Evolutionary conservation across 2,888 invertebrate species (phyloP).

Genomic region (Phasia obesa): DNA sequence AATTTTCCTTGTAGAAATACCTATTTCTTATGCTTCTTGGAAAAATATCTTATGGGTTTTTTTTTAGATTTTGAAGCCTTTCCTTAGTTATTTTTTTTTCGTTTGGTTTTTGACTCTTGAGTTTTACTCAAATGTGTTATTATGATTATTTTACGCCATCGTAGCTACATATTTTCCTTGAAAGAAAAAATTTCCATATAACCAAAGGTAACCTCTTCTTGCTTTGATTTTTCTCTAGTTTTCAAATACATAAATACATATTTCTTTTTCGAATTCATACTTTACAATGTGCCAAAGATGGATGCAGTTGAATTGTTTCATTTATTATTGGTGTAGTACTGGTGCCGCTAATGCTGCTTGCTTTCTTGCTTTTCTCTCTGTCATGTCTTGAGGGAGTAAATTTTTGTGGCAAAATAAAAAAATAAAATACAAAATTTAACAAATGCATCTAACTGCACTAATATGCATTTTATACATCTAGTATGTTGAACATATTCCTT

Average conservation of each 20-base stretch:
- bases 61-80: conserved; percentile 20
- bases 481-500: conserved; percentile 44
- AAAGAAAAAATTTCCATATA: conserved; percentile 69
- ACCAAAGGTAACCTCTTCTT: conserved; percentile 64
- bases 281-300: conserved; percentile 54
- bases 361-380: conserved; percentile 27
- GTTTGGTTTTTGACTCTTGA: too few species aligned
- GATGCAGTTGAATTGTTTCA: conserved; percentile 61
- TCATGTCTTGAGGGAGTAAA: conserved; percentile 64
- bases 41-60: conserved; percentile 60
- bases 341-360: conserved; percentile 13
- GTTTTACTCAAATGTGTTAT: conserved; percentile 65
- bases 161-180: conserved; percentile 60
- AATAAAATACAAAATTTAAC: conserved; percentile 1
- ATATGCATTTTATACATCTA: conserved; percentile 56
- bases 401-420: conserved; percentile 32
- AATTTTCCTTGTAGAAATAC: conserved; percentile 51
- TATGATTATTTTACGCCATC: conserved; percentile 57
- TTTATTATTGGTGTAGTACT: conserved; percentile 29
- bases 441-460: conserved; percentile 51
- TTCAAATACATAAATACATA: conserved; percentile 14
- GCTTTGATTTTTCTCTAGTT: conserved; percentile 35
- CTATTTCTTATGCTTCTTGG: conserved; percentile 61
- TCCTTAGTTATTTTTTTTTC: conserved; percentile 7
- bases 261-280: conserved; percentile 37